Base-by-base conservation (phyloP, 2,113 vertebrate genomes). In the Cyprinodon brontotheroides region DNA sequence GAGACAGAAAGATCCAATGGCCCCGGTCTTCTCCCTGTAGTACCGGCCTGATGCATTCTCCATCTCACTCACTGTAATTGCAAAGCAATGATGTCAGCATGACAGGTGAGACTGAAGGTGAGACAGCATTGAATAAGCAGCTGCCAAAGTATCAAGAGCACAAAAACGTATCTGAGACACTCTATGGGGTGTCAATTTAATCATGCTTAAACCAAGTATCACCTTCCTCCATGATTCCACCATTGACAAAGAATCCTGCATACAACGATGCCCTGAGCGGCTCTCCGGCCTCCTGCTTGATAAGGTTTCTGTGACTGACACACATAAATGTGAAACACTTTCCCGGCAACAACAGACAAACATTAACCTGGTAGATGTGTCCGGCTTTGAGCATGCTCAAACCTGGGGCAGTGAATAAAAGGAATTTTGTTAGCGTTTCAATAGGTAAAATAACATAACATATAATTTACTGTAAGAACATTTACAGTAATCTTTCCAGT, bases 181-280 rank as follows among this genome's bases (percentile, higher is more conserved):
- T 93, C 89, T 91, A 86, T 91, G 93, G 90, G 93, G 92, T 93
- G 93, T 94, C 92, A 93, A 89, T 94, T 93, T 93, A 93, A 93
- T 93, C 91, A 92, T 91, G 89, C 85, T 87, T 89, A 81, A 92
- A 86, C 87, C 91, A 78, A 89, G 89, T 93, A 92, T 94, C 91
- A 83, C 78, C 85, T 94, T 93, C 71, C 89, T 82, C 65, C 72
- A 89, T 86, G 90, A 92, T 86, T 93, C 89, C 73, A 78, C 82
- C 89, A 90, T 88, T 90, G 90, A 93, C 92, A 93, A 90, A 86
- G 82, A 91, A 87, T 90, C 88, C 87, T 74, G 59, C 78, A 17
- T 76, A 90, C 86, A 75, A 78, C 68, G 43, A 79, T 80, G 85
- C 89, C 85, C 67, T n/a, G 78, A 81, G 78, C 81, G 11, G 48